phyloP scores from a whole-genome alignment of 1,140 invertebrate genomes.

The Euwallacea similis region DNA sequence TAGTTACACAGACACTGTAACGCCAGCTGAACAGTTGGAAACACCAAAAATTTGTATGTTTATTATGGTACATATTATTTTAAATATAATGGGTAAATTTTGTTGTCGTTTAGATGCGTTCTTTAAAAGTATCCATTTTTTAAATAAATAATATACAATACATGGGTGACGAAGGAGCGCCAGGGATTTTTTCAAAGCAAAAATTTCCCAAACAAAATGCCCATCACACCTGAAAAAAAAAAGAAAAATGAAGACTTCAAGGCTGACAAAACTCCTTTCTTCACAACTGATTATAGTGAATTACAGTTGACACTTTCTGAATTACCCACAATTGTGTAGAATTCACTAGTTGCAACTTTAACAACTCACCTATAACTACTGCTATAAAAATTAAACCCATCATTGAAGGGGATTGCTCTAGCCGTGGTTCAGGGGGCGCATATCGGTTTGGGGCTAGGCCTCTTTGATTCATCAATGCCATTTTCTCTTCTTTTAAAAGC shows the following conservation, averaged over 20 bases:
- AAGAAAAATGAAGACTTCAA: neutral
- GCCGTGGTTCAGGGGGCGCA: slow-evolving; percentile 46
- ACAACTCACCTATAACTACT: slow-evolving; percentile 38
- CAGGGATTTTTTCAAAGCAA: slow-evolving; percentile 47
- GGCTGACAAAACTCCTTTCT: too few species aligned
- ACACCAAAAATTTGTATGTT: slow-evolving; percentile 28
- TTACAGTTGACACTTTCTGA: too few species aligned
- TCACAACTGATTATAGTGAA: too few species aligned
- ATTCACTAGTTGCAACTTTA: neutral
- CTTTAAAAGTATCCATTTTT: slow-evolving; percentile 40
- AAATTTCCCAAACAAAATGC: slow-evolving; percentile 50
- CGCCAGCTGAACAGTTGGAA: too few species aligned
- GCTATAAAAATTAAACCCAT: slow-evolving; percentile 38
- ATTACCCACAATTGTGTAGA: too few species aligned
- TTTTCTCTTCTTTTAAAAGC: slow-evolving; percentile 69
- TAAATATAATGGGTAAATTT: slow-evolving; percentile 35
- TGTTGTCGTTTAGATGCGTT: slow-evolving; percentile 38
- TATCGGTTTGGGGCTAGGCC: slow-evolving; percentile 45
- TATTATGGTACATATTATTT: slow-evolving; percentile 42
- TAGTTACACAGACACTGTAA: too few species aligned
- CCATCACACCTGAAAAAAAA: slow-evolving; percentile 43
- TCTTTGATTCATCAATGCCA: slow-evolving; percentile 56
- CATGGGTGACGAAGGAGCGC: slow-evolving; percentile 36
- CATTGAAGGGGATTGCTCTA: slow-evolving; percentile 40
- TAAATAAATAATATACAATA: slow-evolving; percentile 50